Evolutionary conservation across 2,888 invertebrate species (phyloP), one percentile per base, ranked within the genome.

Genomic region (Phrixothrix hirtus): DNA sequence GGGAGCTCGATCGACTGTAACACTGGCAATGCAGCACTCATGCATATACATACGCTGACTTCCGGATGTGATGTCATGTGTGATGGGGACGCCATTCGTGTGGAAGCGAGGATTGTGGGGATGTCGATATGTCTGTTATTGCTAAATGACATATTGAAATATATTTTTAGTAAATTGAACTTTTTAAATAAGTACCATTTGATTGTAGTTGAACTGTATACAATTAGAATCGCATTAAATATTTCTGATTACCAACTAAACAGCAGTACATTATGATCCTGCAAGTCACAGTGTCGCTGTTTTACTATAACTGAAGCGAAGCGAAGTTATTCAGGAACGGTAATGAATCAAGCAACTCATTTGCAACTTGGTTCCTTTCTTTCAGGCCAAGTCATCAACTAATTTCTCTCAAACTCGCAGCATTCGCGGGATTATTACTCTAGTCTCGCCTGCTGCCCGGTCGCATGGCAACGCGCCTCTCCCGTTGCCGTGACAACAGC

Each of bases 1-100:
- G 67, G 63, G 56, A 65, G 70, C 68, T 71, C 72, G 73, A 75
- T 75, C 72, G 75, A 72, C 74, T 73, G 74, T 73, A 72, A 74
- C 74, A 70, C 66, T 61, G 63, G 61, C 65, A 68, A 67, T 68
- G 65, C 68, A 68, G 66, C 71, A 71, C 72, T 74, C 75, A 74
- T 75, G 74, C 74, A 74, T 74, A 74, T 74, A 74, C 62, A 60
- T 62, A 62, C 61, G 59, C 58, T 62, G 66, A 67, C 66, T 68
- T 66, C 67, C 68, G 66, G 66, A 65, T 66, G 72, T 72, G 70
- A 72, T 70, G 69, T 72, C 70, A 69, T 71, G 69, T 69, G 71
- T 70, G 68, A 68, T 69, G 67, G 71, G 71, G 71, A 69, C 68
- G 67, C 59, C 70, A 70, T 69, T 68, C 70, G 67, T 64, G 67